Evolutionary conservation across 2,797 vertebrate species (phyloP).

Genomic region (Onychomys torridus): DNA sequence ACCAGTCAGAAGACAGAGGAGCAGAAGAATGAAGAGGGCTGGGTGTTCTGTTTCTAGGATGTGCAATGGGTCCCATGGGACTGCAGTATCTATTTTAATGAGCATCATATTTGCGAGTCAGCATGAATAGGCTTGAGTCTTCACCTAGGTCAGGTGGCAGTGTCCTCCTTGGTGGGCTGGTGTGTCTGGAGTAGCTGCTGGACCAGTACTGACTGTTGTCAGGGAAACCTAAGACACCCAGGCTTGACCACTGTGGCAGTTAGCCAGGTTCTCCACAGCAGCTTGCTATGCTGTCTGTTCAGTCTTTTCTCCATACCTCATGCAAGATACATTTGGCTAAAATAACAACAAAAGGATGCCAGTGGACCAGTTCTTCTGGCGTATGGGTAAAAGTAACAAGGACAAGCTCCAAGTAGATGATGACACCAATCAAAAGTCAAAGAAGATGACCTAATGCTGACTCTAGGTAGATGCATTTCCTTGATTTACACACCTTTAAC

Average conservation of each 20-base stretch:
- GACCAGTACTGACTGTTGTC: slow-evolving; percentile 79
- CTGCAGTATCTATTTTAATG: not conserved
- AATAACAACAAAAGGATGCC: slow-evolving; percentile 35
- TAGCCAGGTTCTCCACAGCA: slow-evolving; percentile 70
- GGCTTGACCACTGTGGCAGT: slow-evolving; percentile 70
- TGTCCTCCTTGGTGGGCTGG: slow-evolving; percentile 7
- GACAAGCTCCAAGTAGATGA: not conserved
- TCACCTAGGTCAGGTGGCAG: slow-evolving; percentile 78
- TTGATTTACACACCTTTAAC: slow-evolving; percentile 62
- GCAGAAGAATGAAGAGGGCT: slow-evolving; percentile 11
- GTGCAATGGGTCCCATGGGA: not conserved
- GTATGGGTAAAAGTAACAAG: slow-evolving; percentile 48
- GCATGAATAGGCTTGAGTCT: slow-evolving; percentile 48
- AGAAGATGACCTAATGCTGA: no score
- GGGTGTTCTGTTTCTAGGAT: not conserved
- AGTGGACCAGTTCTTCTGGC: slow-evolving; percentile 43
- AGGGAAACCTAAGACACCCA: slow-evolving; percentile 30
- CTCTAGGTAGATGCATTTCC: not conserved
- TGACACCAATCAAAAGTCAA: not conserved
- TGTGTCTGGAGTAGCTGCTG: not conserved
- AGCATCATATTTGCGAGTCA: slow-evolving; percentile 68
- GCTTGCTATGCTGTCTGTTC: not conserved
- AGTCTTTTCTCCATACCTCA: slow-evolving; percentile 67
- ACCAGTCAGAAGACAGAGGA: slow-evolving; percentile 28
- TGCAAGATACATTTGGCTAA: slow-evolving; percentile 61